phyloP scores from a whole-genome alignment of 2,113 vertebrate genomes.

The Hoplias malabaricus region DNA sequence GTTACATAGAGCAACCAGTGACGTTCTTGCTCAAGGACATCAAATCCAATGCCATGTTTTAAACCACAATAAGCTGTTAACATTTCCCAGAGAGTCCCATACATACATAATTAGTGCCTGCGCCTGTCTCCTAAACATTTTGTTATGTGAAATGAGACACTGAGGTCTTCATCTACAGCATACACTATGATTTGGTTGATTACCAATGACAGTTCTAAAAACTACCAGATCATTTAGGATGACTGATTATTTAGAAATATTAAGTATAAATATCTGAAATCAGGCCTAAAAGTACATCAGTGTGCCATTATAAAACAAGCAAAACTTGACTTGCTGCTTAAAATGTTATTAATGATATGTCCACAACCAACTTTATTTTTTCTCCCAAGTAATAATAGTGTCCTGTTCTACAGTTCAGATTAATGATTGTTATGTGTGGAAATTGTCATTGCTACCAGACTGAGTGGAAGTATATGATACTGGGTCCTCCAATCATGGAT shows the following conservation, averaged over 20 bases:
- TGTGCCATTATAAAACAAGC: neutral
- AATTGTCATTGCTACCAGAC: neutral
- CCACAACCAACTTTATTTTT: no score
- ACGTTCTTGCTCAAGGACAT: neutral
- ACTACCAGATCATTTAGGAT: neutral
- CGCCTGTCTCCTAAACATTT: neutral
- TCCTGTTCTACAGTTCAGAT: no score
- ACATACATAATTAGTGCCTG: neutral
- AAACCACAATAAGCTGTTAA: neutral
- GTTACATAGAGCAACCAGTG: neutral
- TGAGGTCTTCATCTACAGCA: neutral
- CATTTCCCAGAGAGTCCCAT: neutral
- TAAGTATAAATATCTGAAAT: neutral
- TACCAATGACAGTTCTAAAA: neutral
- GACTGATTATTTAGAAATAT: neutral
- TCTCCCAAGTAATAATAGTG: no score
- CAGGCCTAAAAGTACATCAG: neutral
- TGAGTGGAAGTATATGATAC: no score
- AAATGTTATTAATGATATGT: no score
- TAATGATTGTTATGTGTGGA: neutral
- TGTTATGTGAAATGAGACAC: neutral
- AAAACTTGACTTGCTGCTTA: no score
- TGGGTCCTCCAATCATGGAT: no score
- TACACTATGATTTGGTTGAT: no score
- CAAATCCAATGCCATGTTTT: neutral